Conservation (phyloP, 2,113 vertebrate genomes). For the Onychostruthus taczanowskii region DNA sequence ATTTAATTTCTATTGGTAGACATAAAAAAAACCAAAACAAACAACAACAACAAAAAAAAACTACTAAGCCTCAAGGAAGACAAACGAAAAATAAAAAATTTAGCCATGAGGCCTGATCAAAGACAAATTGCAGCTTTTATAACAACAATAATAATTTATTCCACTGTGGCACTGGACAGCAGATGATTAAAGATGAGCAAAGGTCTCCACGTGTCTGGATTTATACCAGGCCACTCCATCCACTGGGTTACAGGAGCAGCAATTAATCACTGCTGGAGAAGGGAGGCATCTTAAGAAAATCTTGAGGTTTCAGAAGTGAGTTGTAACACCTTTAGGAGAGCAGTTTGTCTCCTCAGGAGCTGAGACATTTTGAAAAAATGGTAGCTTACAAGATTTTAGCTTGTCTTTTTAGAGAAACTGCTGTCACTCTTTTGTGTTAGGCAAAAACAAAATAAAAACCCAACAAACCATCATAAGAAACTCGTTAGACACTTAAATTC, state of each 20-base stretch:
- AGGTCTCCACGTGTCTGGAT: background rate
- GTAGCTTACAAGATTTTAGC: background rate
- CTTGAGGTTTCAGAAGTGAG: background rate
- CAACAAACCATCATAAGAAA: fast-evolving
- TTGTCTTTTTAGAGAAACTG: background rate
- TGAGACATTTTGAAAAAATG: background rate
- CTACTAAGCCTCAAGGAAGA: background rate
- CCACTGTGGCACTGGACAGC: background rate
- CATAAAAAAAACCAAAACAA: too few species aligned
- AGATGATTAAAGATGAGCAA: background rate
- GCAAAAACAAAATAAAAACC: background rate
- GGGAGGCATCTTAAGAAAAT: background rate
- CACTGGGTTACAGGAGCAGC: background rate
- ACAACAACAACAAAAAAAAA: too few species aligned
- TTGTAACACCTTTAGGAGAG: background rate
- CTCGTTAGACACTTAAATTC: background rate
- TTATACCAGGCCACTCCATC: background rate
- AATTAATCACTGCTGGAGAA: background rate
- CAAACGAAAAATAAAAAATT: background rate
- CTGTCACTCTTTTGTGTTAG: background rate
- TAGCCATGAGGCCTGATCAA: background rate
- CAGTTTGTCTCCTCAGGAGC: background rate
- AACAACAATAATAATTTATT: background rate
- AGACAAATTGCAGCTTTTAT: background rate
- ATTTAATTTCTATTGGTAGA: background rate